Percentiles rank a stretch among this genome's conserved stretches.
phyloP scores from a whole-genome alignment of 2,113 vertebrate genomes.

The Alethe castanea region DNA sequence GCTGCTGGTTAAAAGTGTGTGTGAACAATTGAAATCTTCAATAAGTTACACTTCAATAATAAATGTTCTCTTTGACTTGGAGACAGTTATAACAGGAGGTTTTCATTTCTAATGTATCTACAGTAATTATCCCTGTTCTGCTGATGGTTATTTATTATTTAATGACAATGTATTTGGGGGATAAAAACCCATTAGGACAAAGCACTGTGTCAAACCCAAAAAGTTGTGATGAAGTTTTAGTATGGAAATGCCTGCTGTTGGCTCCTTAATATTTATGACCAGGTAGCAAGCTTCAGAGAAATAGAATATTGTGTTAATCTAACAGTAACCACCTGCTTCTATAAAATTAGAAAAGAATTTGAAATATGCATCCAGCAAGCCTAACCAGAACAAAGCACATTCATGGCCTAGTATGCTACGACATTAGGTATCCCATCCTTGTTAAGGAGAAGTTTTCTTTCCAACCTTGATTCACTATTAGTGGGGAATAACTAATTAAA shows the following conservation, averaged over 20 bases:
- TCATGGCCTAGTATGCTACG: background rate
- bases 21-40: background rate
- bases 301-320: background rate
- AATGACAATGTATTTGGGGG: background rate
- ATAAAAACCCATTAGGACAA: conserved; percentile 14
- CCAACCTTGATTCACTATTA: background rate
- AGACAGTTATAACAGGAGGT: background rate
- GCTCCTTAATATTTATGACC: background rate
- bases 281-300: background rate
- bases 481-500: background rate
- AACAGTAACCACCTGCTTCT: background rate
- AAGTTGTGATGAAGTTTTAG: background rate
- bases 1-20: background rate
- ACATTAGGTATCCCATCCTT: background rate
- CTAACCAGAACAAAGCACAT: background rate
- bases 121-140: conserved; percentile 2
- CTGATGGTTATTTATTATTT: conserved; percentile 32
- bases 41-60: background rate
- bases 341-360: background rate
- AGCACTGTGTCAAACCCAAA: background rate
- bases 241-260: background rate
- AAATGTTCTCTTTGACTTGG: background rate
- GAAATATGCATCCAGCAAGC: background rate
- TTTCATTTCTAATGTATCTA: background rate
- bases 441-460: background rate